These are phyloP conservation scores for Periplaneta americana DNA, from an alignment of 1,140 invertebrate genomes.

Conservation along the genomic window DNA sequence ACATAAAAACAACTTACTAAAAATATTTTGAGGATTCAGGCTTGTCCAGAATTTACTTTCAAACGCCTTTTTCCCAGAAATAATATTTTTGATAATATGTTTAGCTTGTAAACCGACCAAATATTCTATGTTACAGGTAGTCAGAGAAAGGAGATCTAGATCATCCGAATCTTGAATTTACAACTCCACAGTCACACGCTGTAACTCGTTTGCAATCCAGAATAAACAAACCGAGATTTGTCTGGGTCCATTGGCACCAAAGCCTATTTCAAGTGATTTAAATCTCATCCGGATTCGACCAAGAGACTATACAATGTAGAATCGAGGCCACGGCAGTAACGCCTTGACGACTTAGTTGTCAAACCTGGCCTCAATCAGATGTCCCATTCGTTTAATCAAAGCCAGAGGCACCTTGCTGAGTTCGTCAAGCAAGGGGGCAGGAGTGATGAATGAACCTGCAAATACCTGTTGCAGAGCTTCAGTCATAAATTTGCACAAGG, in stretches of 20 bases:
- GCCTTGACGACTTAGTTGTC: not conserved
- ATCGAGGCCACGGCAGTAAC: not conserved
- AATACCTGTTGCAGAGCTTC: not conserved
- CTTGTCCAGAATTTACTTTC: too few relatives aligned
- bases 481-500: not conserved
- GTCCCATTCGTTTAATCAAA: not conserved
- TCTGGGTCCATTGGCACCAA: not conserved
- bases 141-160: too few relatives aligned
- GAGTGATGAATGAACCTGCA: not conserved
- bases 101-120: too few relatives aligned
- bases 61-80: too few relatives aligned
- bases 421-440: not conserved
- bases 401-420: not conserved
- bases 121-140: too few relatives aligned
- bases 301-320: not conserved
- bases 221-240: slow-evolving; percentile 29
- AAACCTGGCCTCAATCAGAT: not conserved
- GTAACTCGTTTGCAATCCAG: too few relatives aligned
- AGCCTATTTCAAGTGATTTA: not conserved
- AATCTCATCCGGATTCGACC: not conserved
- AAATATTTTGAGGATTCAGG: too few relatives aligned
- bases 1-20: too few relatives aligned
- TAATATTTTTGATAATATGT: too few relatives aligned
- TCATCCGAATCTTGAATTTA: too few relatives aligned
- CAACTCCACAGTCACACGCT: too few relatives aligned